Conservation (phyloP, 2,888 invertebrate genomes). For the Urechis unicinctus region DNA sequence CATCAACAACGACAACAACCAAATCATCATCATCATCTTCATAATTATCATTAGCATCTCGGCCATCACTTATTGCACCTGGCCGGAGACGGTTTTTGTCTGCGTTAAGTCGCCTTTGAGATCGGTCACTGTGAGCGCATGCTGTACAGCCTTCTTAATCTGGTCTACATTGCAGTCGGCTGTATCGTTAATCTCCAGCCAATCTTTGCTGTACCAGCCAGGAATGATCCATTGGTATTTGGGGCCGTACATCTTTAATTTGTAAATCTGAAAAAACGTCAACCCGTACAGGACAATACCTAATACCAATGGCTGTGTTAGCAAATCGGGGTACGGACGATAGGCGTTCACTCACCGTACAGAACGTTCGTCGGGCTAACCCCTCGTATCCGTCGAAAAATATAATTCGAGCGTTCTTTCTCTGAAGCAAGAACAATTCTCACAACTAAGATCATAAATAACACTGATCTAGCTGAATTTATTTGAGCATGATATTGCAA, state of each 20-base stretch:
- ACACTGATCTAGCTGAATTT: no score
- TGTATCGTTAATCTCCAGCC: constrained; percentile 4
- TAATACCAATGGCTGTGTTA: no score
- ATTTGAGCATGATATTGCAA: no score
- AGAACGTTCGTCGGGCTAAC: background rate
- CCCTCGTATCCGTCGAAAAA: constrained; percentile 5
- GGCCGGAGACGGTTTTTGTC: constrained; percentile 1
- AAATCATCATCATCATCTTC: no score
- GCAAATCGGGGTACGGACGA: background rate
- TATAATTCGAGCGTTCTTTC: constrained; percentile 4
- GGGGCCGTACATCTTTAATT: background rate
- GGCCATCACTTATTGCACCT: no score
- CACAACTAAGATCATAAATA: no score
- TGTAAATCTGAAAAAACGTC: background rate
- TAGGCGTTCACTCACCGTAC: constrained; percentile 1
- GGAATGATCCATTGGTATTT: constrained; percentile 9
- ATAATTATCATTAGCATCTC: no score
- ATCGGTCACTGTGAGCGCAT: constrained; percentile 2
- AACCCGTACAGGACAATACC: background rate
- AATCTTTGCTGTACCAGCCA: constrained; percentile 3
- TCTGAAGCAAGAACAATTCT: background rate
- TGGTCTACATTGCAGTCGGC: background rate
- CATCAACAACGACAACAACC: no score
- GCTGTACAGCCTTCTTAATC: background rate
- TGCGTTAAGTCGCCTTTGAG: constrained; percentile 1